Base-by-base conservation (phyloP, 1,140 invertebrate genomes). In the Acromyrmex echinatior region DNA sequence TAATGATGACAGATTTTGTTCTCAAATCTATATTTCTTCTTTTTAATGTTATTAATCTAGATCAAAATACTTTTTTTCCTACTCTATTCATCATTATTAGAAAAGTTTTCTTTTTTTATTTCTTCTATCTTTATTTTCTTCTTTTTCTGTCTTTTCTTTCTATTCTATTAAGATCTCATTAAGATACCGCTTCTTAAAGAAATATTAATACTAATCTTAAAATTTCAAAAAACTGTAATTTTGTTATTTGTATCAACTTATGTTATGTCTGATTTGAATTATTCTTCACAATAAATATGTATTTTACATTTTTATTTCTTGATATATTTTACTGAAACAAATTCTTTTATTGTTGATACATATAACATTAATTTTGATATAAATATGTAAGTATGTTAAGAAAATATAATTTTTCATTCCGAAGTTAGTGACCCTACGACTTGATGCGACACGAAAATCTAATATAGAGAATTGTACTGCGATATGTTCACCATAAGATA, bases 401-500 rank as follows among this genome's bases (percentile, higher is more conserved):
- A 21, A 12, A 14, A 18, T 39, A 35, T 60, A 53, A 74, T 51
- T 63, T 74, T 62, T 62, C 39, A 21, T 0, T 31, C 9, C 9
- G 21, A 84, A 62, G 45, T 63, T 84, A 62, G 39, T n/a, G 25
- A 21, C 28, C 16, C 25, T 31, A 28, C 66, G 39, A 12, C 28
- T 74, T 68, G 70, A 39, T 62, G 53, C 21, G 80, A 84, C n/a
- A 62, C n/a, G 56, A 62, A 71, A 63, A 76, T 62, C 28, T 76
- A 84, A 84, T 76, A 51, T 58, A 62, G 80, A 84, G 28, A 74
- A 84, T 84, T 62, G 80, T 70, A 51, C 39, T 21, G 66, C 56
- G 56, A 62, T 35, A 9, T 35, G 25, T 76, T 76, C 56, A 21
- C 70, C 14, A 39, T 14, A 25, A 76, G 80, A 76, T 84, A 82